phyloP scores from a whole-genome alignment of 2,888 invertebrate species.

The Brenthis hecate region DNA sequence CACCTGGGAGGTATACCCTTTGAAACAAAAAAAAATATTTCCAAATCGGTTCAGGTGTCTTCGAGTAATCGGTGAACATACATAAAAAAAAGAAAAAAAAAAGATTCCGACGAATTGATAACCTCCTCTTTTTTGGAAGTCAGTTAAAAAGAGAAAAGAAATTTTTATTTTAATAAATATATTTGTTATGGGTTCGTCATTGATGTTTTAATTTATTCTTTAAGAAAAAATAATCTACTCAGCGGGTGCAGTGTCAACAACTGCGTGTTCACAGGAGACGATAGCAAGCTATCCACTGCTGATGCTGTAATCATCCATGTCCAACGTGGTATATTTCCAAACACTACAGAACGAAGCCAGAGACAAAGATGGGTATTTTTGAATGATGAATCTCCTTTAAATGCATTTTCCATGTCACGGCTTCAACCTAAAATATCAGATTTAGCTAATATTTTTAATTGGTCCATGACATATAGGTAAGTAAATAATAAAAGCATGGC shows the following conservation, averaged over 20 bases:
- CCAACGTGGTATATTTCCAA: conserved; percentile 64
- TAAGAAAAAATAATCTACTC: conserved; percentile 77
- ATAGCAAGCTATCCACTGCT: conserved; percentile 69
- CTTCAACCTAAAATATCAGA: conserved; percentile 56
- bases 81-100: too few species aligned
- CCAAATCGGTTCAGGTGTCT: too few species aligned
- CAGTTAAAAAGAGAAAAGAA: background rate
- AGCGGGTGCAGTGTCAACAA: conserved; percentile 83
- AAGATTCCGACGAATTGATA: too few species aligned
- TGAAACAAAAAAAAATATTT: too few species aligned
- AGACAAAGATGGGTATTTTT: conserved; percentile 87
- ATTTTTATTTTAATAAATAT: background rate
- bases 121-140: too few species aligned
- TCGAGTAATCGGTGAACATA: too few species aligned
- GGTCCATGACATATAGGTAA: conserved; percentile 87
- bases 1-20: too few species aligned
- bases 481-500: background rate
- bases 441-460: conserved; percentile 85
- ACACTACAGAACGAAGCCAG: conserved; percentile 49
- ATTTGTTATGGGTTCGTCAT: background rate
- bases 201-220: conserved; percentile 23
- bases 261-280: conserved; percentile 83
- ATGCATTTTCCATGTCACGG: conserved; percentile 77
- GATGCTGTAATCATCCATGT: conserved; percentile 84
- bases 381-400: conserved; percentile 85